Base-by-base conservation (phyloP, 2,888 invertebrate species). In the Polietes domitor region DNA sequence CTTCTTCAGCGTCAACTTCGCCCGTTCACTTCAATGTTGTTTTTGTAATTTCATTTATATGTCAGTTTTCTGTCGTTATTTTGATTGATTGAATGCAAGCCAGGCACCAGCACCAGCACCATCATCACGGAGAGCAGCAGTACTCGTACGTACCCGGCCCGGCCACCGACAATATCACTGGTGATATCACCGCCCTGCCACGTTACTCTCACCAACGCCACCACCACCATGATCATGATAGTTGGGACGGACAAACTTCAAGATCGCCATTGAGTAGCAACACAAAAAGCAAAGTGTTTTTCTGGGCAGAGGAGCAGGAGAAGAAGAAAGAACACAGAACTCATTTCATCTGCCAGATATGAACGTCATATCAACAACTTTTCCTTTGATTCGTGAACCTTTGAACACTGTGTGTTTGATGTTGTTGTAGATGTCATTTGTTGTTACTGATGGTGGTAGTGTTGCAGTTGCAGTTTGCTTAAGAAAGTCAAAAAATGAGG, bases 81-180 rank as follows among this genome's bases (percentile, higher is more conserved):
- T 86, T 87, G 87, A 87, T 87, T 86, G 87, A 87, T 87, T 85
- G 86, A 86, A 86, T 85, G 85, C 85, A 85, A 76, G 85, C 77
- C 81, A 80, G 73, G 72, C 83, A 77, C 53, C 55, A 53, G 47
- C 17, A 37, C 17, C 26, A 21, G 41, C 71, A 47, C n/a, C 61
- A 68, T 28, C 74, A 37, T 41, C 55, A 26, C 28, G 53, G 19
- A 15, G 6, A 24, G 50, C 24, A 74, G 41, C 55, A 71, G 28
- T 70, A 21, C 80, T 85, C 83, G 80, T 82, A 47, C 63, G n/a
- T n/a, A 32, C 17, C 26, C 58, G 79, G 41, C 26, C 26, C 43
- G 21, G 15, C 26, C 80, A 32, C 77, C 41, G 77, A 43, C 47
- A 68, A 79, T 77, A 82, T 83, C 78, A 82, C 72, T 55, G 82